A percentile compares a stretch with the other conserved stretches of the same genome.
These are phyloP conservation scores for Anableps anableps DNA, from an alignment of 2,797 vertebrate species.

Conservation along the genomic window DNA sequence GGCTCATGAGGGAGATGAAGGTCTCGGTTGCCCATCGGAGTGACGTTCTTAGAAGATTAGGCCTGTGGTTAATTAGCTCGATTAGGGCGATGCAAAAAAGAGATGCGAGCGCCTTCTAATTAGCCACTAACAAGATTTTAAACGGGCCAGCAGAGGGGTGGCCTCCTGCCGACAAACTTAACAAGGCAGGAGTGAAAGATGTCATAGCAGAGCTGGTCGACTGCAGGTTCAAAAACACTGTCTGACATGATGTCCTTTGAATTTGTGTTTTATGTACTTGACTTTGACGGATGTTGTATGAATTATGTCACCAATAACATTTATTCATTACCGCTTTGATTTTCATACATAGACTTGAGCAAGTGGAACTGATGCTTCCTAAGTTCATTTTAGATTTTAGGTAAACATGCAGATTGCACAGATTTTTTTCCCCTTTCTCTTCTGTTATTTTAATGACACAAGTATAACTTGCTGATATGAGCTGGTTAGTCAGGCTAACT, in stretches of 20 bases:
- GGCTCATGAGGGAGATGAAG: slow-evolving; percentile 62
- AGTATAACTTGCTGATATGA: background rate
- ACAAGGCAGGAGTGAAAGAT: slow-evolving; percentile 65
- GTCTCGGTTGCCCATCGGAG: slow-evolving; percentile 72
- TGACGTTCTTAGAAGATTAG: slow-evolving; percentile 81
- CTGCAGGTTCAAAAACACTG: slow-evolving; percentile 48
- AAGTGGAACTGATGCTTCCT: background rate
- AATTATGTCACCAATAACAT: too few relatives aligned
- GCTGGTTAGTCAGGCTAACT: background rate
- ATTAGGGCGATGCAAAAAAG: slow-evolving; percentile 79
- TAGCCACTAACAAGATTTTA: slow-evolving; percentile 84
- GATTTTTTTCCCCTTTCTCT: background rate
- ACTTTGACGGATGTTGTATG: background rate
- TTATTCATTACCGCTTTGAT: background rate
- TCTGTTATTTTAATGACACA: background rate
- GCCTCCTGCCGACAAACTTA: slow-evolving; percentile 71
- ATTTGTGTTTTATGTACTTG: slow-evolving; percentile 2
- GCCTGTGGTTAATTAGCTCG: slow-evolving; percentile 79
- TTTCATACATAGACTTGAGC: background rate
- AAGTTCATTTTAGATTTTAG: background rate
- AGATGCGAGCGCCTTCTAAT: slow-evolving; percentile 81
- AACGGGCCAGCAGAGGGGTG: slow-evolving; percentile 80
- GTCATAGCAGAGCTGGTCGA: slow-evolving; percentile 47
- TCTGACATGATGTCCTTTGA: slow-evolving; percentile 28
- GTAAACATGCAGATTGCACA: background rate